Base-by-base conservation (phyloP, 2,888 invertebrate genomes). In the Leptopterna dolabrata region DNA sequence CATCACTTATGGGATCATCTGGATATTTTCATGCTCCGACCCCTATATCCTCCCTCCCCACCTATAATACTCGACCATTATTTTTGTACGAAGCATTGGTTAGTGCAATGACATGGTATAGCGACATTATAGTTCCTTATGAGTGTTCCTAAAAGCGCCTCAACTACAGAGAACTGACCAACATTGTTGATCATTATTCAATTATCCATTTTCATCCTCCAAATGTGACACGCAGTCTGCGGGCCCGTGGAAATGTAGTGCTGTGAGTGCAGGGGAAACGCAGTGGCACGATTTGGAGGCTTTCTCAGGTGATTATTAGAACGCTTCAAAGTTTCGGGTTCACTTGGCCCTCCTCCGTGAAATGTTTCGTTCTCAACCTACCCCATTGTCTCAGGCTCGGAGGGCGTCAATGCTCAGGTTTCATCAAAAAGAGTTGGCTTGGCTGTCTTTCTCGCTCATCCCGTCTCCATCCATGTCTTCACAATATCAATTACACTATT, bases 251-350 rank as follows among this genome's bases (percentile, higher is more conserved):
- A n/a, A 73, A 30, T 36, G 36, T 6, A 19, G 73, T 73, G n/a
- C 73, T 41, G 73, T 73, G 36, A 63, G 36, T 73, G 36, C 30
- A 30, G 16, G 30, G 7, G 4, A 19, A 73, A 41, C 19, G 36
- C 73, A 73, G 36, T 73, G 41, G 73, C 73, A 30, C 30, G 73
- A 73, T 41, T 73, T 41, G 30, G 1, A 73, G 73, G 36, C 73
- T 73, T 73, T 73, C 73, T 73, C 30, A 73, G 36, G 73, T 73
- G 73, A 73, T 73, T 73, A 73, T 73, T 73, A 73, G 73, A 73
- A 73, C 41, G 73, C 73, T 73, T 36, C 73, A 41, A 73, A 73
- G 73, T 73, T 73, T 73, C 41, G 73, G 73, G 73, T 73, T 73
- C 73, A 73, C 36, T 73, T 73, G 36, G 73, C 19, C 73, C 36